Base-by-base conservation (phyloP, 2,888 invertebrate genomes). In the Eupsilia transversa region DNA sequence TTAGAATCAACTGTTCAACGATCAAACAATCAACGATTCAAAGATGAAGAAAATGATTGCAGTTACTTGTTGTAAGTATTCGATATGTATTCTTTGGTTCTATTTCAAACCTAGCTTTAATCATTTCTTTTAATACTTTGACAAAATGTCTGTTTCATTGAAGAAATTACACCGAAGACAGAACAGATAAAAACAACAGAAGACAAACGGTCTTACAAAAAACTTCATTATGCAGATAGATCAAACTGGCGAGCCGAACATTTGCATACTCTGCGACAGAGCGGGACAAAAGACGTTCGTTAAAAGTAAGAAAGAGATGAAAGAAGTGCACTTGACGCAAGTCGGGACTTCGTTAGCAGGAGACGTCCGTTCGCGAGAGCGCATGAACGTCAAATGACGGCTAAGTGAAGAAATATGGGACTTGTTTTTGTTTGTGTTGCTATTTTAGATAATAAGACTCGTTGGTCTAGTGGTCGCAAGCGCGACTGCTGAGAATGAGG, bases 171-270 rank as follows among this genome's bases (percentile, higher is more conserved):
- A 49, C 35, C 5, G 20, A 66, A 56, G 52, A 70, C 23, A 71
- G n/a, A 68, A 74, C 23, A 56, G 20, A 75, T 67, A 46, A 54
- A 76, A 74, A 74, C 65, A 74, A 67, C 56, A 60, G 46, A 77
- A 77, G 71, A 77, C 72, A 80, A 85, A 87, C 85, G 87, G 88
- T 90, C 85, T 87, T 82, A 87, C 86, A 86, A 86, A 89, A 89
- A 78, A 87, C 91, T 93, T 94, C 93, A 93, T 93, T 94, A 93
- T 88, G 89, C 88, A 89, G 89, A 91, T 90, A 92, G 91, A 93
- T 92, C 90, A 90, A 91, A 91, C 88, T 88, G 87, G 86, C 86
- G 82, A 86, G 84, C 85, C 59, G 59, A 46, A 46, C 71, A 82
- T 86, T 87, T 84, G 88, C 89, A 92, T 92, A 89, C 89, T 87